Evolutionary conservation across 2,888 invertebrate genomes (phyloP).

Genomic region (Cosmorhoe ocellata): DNA sequence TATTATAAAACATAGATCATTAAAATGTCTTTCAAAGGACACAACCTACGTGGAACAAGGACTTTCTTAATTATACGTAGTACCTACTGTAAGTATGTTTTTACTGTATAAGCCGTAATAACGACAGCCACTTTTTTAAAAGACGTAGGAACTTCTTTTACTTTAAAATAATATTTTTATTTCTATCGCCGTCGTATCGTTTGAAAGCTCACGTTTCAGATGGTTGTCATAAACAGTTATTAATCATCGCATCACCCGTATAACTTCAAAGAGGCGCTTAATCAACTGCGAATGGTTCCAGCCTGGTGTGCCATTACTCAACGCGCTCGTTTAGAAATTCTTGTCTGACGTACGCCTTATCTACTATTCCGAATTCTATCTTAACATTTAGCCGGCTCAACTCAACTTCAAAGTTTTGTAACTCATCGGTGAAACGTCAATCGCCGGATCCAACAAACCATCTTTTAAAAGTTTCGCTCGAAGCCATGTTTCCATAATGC

Average conservation of each 20-base stretch:
- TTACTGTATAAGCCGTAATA: no score
- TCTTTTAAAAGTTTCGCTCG: conserved; percentile 41
- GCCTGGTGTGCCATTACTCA: conserved; percentile 66
- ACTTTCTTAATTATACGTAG: no score
- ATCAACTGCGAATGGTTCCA: conserved; percentile 73
- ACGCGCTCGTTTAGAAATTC: conserved; percentile 66
- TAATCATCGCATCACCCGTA: conserved; percentile 68
- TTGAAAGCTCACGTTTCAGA: conserved; percentile 51
- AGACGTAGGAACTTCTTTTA: neutral
- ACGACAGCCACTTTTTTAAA: no score
- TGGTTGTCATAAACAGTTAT: conserved; percentile 72
- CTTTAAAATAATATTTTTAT: conserved; percentile 38
- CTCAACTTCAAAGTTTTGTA: conserved; percentile 35
- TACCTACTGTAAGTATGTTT: no score
- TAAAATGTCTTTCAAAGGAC: no score
- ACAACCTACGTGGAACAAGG: no score
- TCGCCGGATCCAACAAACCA: conserved; percentile 38
- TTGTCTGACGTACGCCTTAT: conserved; percentile 59
- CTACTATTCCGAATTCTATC: conserved; percentile 38
- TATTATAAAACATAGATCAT: no score
- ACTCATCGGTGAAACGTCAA: conserved; percentile 45
- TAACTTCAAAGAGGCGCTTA: conserved; percentile 73
- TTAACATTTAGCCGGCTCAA: conserved; percentile 22
- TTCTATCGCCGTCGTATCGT: conserved; percentile 42
- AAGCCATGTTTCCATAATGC: conserved; percentile 43